Conservation (phyloP, 1,140 invertebrate genomes). For the Choristoneura fumiferana region DNA sequence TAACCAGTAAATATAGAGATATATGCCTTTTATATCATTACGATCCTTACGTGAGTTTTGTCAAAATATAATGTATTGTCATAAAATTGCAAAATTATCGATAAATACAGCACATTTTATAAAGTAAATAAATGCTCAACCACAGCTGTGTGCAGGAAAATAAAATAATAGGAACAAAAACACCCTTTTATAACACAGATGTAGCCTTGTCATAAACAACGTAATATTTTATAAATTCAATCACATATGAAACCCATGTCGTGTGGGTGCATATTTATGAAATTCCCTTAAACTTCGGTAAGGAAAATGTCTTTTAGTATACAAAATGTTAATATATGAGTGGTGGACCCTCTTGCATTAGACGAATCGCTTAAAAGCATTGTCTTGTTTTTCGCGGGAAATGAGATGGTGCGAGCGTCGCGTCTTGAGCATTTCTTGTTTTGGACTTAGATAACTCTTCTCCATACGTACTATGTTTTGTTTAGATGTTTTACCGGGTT, state of each 20-base stretch:
- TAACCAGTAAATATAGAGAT: too few species aligned
- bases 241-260: neutral
- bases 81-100: too few species aligned
- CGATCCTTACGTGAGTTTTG: too few species aligned
- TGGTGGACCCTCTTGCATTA: conserved; percentile 30
- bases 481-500: neutral
- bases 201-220: too few species aligned
- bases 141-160: too few species aligned
- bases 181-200: too few species aligned
- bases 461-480: neutral
- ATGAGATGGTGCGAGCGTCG: conserved; percentile 53
- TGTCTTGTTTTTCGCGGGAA: conserved; percentile 63
- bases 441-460: conserved; percentile 11
- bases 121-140: too few species aligned
- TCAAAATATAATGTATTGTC: too few species aligned
- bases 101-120: too few species aligned
- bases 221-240: neutral
- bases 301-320: conserved; percentile 19
- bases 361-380: conserved; percentile 69
- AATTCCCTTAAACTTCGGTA: conserved; percentile 25
- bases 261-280: conserved; percentile 31
- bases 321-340: conserved; percentile 15
- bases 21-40: too few species aligned
- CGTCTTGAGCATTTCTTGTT: conserved; percentile 47
- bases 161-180: too few species aligned